Percentiles rank a stretch among this genome's conserved stretches.
These are phyloP conservation scores for Poliocrania exsul DNA, from an alignment of 2,797 vertebrate genomes.

Conservation along the genomic window DNA sequence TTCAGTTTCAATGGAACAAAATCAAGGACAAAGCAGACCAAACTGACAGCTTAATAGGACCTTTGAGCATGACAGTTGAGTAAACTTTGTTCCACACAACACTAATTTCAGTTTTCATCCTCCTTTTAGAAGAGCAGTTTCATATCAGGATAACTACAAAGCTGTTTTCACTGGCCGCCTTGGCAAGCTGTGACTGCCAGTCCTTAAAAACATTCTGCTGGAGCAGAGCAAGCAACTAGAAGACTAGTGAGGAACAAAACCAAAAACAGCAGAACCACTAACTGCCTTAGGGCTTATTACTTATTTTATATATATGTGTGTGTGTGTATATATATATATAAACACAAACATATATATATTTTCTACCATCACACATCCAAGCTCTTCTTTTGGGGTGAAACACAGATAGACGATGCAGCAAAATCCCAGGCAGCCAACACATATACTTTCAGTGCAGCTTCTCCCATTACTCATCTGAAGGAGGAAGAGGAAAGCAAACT, in stretches of 20 bases:
- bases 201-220: background rate
- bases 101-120: background rate
- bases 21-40: background rate
- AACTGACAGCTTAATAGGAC: constrained; percentile 31
- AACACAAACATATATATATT: no score
- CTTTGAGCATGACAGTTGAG: background rate
- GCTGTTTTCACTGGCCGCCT: background rate
- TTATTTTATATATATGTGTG: background rate
- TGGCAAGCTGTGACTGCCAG: background rate
- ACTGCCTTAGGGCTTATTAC: background rate
- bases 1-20: background rate
- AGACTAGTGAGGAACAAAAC: background rate
- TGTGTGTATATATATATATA: no score
- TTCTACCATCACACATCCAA: background rate
- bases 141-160: background rate
- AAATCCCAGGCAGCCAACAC: background rate
- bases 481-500: background rate
- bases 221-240: background rate
- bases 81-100: background rate
- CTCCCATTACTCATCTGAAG: background rate
- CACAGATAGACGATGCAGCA: background rate
- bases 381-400: background rate
- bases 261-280: background rate
- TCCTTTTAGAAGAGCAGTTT: background rate
- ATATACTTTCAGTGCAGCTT: background rate